A percentile compares a stretch with the other conserved stretches of the same genome.
Evolutionary conservation across 1,140 invertebrate species (phyloP).

Genomic region (Callitettix versicolor): DNA sequence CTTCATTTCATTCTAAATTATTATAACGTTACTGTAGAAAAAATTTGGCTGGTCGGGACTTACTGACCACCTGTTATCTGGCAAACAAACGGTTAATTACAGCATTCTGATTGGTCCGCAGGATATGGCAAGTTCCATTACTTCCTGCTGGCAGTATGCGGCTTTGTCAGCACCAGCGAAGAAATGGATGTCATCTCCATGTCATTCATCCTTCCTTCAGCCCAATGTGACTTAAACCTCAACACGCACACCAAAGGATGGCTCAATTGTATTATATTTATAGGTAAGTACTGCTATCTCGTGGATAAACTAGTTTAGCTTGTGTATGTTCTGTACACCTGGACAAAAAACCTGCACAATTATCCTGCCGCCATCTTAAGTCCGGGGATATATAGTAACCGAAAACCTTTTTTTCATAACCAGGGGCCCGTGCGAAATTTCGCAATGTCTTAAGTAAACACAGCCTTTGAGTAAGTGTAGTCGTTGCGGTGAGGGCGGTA

Average conservation of each 20-base stretch:
- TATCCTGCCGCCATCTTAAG: too few relatives aligned
- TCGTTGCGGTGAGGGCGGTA: too few relatives aligned
- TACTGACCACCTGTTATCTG: background rate
- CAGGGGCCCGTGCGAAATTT: too few relatives aligned
- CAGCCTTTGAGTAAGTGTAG: too few relatives aligned
- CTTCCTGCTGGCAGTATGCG: constrained; percentile 74
- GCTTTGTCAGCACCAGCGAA: constrained; percentile 87
- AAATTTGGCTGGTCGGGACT: background rate
- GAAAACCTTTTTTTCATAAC: too few relatives aligned
- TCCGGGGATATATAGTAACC: too few relatives aligned
- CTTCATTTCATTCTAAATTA: background rate
- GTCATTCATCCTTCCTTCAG: constrained; percentile 86
- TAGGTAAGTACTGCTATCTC: constrained; percentile 29
- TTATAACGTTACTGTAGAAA: background rate
- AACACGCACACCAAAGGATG: constrained; percentile 79
- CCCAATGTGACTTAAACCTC: constrained; percentile 81
- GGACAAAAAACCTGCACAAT: too few relatives aligned
- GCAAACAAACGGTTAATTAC: background rate
- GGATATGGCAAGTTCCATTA: constrained; percentile 91
- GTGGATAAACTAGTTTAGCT: too few relatives aligned
- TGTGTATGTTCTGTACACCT: too few relatives aligned
- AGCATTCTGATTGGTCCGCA: constrained; percentile 30
- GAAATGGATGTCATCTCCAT: constrained; percentile 92
- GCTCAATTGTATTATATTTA: constrained; percentile 51
- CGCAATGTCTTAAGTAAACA: too few relatives aligned